Evolutionary conservation across 1,140 invertebrate species (phyloP), one percentile per base, ranked within the genome.

Genomic region (Ladona fulva): DNA sequence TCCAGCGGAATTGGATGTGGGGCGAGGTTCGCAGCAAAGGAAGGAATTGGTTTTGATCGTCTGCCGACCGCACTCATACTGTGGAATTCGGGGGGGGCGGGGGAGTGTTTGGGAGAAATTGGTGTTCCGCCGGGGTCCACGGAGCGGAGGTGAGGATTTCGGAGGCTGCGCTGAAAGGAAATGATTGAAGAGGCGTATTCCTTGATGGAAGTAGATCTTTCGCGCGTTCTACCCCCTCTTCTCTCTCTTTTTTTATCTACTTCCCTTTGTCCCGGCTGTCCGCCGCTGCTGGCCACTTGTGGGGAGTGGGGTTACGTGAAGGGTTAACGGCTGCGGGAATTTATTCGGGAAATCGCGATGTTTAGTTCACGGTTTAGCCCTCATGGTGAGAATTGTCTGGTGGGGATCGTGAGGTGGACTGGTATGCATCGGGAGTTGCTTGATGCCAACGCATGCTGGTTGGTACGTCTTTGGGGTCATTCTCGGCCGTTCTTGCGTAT

Each of bases 141-240:
- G 52, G 52, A 66, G 52, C n/a, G n/a, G n/a, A 66, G n/a, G 52
- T 22, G 52, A 22, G 52, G 52, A 16, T 66, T 66, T 22, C n/a
- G 14, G 52, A 66, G 52, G 52, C n/a, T 10, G 10, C 19, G 44
- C 44, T 66, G 52, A 66, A 66, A 22, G 52, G 52, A 66, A 66
- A 66, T 66, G 52, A 66, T 66, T 66, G 52, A 66, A 66, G 52
- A 66, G 52, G 52, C 52, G 52, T 66, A 19, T 66, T 66, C 52
- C 52, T 66, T 66, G 14, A 22, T 22, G 5, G 52, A 66, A 22
- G 16, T 66, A 12, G n/a, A 16, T 66, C 52, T 66, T 37, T 22
- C 52, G 52, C 52, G 5, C 52, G 5, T 5, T 66, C 52, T 66
- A 1, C 12, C 52, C 14, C 52, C 3, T 22, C 12, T 66, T 66